Percentiles rank a stretch among this genome's conserved stretches.
Evolutionary conservation across 2,888 invertebrate genomes (phyloP).

Genomic region (Galeruca laticollis): DNA sequence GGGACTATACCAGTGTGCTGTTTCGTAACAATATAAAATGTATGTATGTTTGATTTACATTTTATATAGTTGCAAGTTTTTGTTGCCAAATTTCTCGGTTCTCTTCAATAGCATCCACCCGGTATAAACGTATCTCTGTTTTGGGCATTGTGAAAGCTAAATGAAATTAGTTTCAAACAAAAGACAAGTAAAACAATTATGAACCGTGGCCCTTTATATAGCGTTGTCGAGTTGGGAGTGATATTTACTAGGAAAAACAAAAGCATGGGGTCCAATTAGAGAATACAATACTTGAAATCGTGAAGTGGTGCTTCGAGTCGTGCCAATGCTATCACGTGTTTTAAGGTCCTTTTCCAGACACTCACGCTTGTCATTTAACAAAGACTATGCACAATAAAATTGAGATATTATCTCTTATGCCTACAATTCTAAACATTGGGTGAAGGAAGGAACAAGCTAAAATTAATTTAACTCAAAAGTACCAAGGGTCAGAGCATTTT

Average conservation of each 20-base stretch:
- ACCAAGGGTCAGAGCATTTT: too few species aligned
- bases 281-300: conserved; percentile 51
- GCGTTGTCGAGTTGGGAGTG: conserved; percentile 55
- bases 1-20: too few species aligned
- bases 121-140: not conserved
- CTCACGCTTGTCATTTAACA: not conserved
- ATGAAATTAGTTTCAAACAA: conserved; percentile 46
- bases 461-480: too few species aligned
- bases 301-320: conserved; percentile 47
- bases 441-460: too few species aligned
- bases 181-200: conserved; percentile 50
- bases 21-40: too few species aligned
- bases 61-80: too few species aligned
- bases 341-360: conserved; percentile 29
- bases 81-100: too few species aligned
- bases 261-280: conserved; percentile 59
- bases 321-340: conserved; percentile 46
- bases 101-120: not conserved
- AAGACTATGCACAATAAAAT: not conserved
- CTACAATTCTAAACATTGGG: too few species aligned
- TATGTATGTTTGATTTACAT: too few species aligned
- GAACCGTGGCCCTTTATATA: conserved; percentile 50
- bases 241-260: conserved; percentile 59
- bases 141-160: conserved; percentile 34
- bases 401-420: not conserved